These are phyloP conservation scores for Abrostola triplasia DNA, from an alignment of 2,888 invertebrate genomes.

Conservation along the genomic window DNA sequence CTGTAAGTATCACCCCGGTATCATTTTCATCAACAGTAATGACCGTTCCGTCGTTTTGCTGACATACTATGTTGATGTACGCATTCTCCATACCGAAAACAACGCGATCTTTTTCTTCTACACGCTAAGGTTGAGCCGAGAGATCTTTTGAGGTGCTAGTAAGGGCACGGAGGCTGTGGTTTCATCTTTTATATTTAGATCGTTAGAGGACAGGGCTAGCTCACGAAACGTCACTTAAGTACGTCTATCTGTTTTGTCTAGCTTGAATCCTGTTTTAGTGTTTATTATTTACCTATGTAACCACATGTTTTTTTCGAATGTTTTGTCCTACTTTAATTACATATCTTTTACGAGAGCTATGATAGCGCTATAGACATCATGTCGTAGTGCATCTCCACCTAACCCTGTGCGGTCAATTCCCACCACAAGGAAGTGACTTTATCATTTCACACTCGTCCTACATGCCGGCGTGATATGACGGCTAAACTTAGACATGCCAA, in stretches of 20 bases:
- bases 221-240: too few relatives aligned
- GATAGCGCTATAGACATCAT: too few relatives aligned
- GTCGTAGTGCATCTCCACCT: neutral
- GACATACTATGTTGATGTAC: constrained; percentile 1
- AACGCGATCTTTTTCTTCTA: neutral
- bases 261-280: too few relatives aligned
- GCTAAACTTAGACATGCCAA: constrained; percentile 56
- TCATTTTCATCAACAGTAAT: constrained; percentile 30
- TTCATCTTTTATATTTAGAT: too few relatives aligned
- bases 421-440: constrained; percentile 40
- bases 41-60: neutral
- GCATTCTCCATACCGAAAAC: neutral
- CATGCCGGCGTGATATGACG: constrained; percentile 45
- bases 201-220: too few relatives aligned
- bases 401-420: constrained; percentile 20
- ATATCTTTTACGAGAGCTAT: too few relatives aligned
- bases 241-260: too few relatives aligned
- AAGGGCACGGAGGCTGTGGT: too few relatives aligned
- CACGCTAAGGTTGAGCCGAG: neutral
- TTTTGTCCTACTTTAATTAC: too few relatives aligned
- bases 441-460: constrained; percentile 44
- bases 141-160: too few relatives aligned
- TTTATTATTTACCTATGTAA: too few relatives aligned
- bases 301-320: too few relatives aligned
- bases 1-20: constrained; percentile 20